Base-by-base conservation (phyloP, 2,797 vertebrate species). In the Falco novaeseelandiae region DNA sequence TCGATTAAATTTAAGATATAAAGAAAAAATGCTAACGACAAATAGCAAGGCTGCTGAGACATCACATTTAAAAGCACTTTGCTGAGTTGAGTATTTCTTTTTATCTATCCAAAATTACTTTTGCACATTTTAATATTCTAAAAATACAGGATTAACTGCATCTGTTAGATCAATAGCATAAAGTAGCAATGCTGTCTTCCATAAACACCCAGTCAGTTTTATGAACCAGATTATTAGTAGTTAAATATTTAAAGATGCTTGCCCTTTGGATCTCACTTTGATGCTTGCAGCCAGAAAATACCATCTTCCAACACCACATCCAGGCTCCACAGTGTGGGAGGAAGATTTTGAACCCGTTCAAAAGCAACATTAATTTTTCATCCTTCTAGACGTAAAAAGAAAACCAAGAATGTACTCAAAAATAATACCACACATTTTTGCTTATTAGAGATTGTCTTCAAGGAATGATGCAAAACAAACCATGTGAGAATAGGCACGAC, bases 181-280 rank as follows among this genome's bases (percentile, higher is more conserved):
- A 91, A 91, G 77, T 52, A 70, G 93, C 84, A 81, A 69, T 40
- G 40, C 42, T 66, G 13, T 52, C 93, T 80, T 83, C 89, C 76
- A 87, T 87, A 81, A 86, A 94, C 27, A 55, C 87, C 51, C 67
- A 58, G 73, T 46, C 63, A 58, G 62, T 84, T 93, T 84, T 94
- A 91, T 55, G 73, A 92, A 90, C 46, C 83, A 94, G 87, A 93
- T 95, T 85, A 92, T 92, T 82, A 91, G 87, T 59, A 79, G 86
- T 91, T 96, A 89, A 96, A 96, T 92, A 95, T 96, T 96, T 94
- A 91, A 96, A 87, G 93, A 95, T 90, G 78, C 66, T 85, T 90
- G 85, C 61, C 94, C 93, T 96, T 94, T 96, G 88, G 95, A 73
- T 91, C 89, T 72, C 86, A 40, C 80, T 89, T 94, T 95, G 93